Base-by-base conservation (phyloP, 2,113 vertebrate genomes). In the Forbesichthys papilliferus region DNA sequence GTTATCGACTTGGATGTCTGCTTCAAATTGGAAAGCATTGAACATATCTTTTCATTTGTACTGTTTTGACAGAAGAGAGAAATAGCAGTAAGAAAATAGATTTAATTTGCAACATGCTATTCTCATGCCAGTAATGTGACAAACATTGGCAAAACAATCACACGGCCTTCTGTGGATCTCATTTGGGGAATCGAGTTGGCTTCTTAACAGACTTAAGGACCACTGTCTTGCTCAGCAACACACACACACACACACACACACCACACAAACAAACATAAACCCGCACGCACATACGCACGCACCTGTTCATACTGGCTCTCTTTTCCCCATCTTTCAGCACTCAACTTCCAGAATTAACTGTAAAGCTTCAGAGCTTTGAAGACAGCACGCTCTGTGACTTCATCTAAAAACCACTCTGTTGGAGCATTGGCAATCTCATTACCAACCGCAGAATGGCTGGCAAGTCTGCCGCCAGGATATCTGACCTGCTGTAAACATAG, bases 361-460 rank as follows among this genome's bases (percentile, higher is more conserved):
- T 57, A 74, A 74, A 57, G 59, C 72, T 74, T 74, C 54, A 74
- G 73, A 57, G 59, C 72, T 74, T 75, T 81, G 54, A 74, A 77
- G 14, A 55, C 66, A 73, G 61, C 60, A 68, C 20, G 67, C 81
- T 64, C 64, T 70, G 65, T 34, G 74, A 66, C 59, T 70, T 64
- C 71, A 58, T 70, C 75, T 68, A 75, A 82, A 75, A 83, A 33
- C 53, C 69, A 69, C 76, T 86, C 73, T 71, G 54, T 66, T 64
- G 75, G 47, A 42, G 60, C 66, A 72, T 63, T 68, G 69, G 71
- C 85, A 79, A 73, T 79, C 77, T 69, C 75, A 80, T 87, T 86
- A 81, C 52, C 10, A 48, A 68, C 71, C 67, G 68, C 59, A 77
- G 75, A 79, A 69, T 7, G 60, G 71, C 64, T 48, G 34, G 59